Evolutionary conservation across 2,888 invertebrate genomes (phyloP), one percentile per base, ranked within the genome.

Genomic region (Loripinus fragilis): DNA sequence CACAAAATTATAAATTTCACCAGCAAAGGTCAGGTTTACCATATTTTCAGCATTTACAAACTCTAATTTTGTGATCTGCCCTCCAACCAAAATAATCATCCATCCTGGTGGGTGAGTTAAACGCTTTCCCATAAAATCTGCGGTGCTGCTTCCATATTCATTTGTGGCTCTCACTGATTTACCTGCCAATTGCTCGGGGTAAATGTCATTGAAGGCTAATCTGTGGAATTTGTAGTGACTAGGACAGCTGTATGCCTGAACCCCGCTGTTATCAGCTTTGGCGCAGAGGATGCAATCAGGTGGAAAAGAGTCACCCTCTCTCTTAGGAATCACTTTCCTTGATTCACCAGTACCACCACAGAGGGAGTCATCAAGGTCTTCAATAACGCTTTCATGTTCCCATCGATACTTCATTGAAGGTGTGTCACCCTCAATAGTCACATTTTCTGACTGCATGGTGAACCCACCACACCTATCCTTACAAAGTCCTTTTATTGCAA

Each of bases 281-380:
- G 1, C n/a, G 5, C 3, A 12, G 8, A 2, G 23, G 7, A 2
- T 33, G 20, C 60, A 60, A 15, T 12, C 10, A 20, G 15, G 2
- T 33, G 60, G 60, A 17, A 23, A 23, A 17, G 55, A n/a, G 25
- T 25, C 25, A 2, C 25, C 52, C 2, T 10, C 60, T 33, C 1
- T 7, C 33, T 28, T 12, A 20, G 60, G 33, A 10, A 15, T 52
- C 23, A 52, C 25, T 25, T 23, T 25, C 8, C 2, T 25, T 8
- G 17, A 17, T 5, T 20, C 48, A 15, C 17, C 48, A 25, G 12
- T 8, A 20, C 23, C 52, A 45, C 52, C 52, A 10, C 20, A 85
- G 10, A 92, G 75, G 0, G 88, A 74, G 1, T 91, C 92, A 76
- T 93, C 92, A 2, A 79, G 15, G 78, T 92, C 93, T 20, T 81